Percentiles rank a stretch among this genome's conserved stretches.
Evolutionary conservation across 2,113 vertebrate genomes (phyloP).

Genomic region (Anseranas semipalmata): DNA sequence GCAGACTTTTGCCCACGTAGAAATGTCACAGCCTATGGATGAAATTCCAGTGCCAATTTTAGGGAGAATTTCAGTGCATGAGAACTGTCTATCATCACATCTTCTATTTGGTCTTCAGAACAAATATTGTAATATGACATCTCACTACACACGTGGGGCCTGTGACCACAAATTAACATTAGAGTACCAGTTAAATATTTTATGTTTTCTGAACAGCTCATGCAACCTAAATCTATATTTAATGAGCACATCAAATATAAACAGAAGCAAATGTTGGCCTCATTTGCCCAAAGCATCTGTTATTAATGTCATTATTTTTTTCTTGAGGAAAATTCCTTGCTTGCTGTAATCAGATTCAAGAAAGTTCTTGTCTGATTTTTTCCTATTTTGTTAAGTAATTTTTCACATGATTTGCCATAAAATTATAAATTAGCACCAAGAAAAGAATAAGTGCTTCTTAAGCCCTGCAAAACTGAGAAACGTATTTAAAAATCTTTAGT

Average conservation of each 20-base stretch:
- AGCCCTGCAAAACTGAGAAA: background rate
- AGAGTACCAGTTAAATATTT: background rate
- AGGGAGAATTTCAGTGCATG: background rate
- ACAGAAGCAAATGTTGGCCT: background rate
- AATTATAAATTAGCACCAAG: background rate
- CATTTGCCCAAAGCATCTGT: background rate
- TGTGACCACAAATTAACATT: background rate
- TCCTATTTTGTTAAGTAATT: background rate
- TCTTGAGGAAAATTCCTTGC: background rate
- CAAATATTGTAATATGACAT: background rate
- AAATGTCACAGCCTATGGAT: background rate
- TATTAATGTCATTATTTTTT: background rate
- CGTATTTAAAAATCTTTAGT: background rate
- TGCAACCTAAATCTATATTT: conserved; percentile 3
- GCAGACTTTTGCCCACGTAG: background rate
- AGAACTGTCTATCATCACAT: background rate
- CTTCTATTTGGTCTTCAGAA: background rate
- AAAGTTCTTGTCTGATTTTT: background rate
- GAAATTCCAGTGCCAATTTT: background rate
- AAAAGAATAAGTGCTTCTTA: background rate
- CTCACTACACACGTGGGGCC: background rate
- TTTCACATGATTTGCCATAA: background rate
- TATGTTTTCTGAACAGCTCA: background rate
- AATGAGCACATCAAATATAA: background rate
- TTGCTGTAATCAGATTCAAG: background rate